Evolutionary conservation across 2,888 invertebrate species (phyloP).

Genomic region (Tinea trinotella): DNA sequence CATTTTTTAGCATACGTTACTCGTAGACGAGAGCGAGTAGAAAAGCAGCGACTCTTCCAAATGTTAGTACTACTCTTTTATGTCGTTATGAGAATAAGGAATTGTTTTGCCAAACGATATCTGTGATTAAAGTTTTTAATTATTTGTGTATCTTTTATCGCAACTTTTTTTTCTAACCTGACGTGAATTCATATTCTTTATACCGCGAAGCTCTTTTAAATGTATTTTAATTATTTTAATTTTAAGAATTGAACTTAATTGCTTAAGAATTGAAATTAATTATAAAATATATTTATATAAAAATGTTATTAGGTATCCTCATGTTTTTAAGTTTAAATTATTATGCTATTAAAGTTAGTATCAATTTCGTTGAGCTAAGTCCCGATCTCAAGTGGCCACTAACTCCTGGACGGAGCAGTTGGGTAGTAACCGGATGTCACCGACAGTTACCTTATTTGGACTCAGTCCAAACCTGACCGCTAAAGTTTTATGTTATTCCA

Average conservation of each 20-base stretch:
- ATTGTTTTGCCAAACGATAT: not conserved
- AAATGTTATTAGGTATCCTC: not conserved
- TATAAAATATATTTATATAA: too few species aligned
- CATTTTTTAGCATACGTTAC: conserved; percentile 71
- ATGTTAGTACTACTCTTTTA: not conserved
- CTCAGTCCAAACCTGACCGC: conserved; percentile 49
- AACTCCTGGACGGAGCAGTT: conserved; percentile 50
- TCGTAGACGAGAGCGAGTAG: conserved; percentile 34
- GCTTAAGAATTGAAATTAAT: too few species aligned
- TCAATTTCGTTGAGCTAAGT: conserved; percentile 8
- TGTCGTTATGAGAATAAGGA: conserved; percentile 6
- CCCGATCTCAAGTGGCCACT: conserved; percentile 33
- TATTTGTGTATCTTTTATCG: not conserved
- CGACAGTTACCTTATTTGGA: conserved; percentile 69
- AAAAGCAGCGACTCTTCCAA: conserved; percentile 11
- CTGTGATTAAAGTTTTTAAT: not conserved
- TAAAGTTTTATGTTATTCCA: conserved; percentile 65
- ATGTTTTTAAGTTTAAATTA: not conserved
- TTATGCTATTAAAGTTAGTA: not conserved
- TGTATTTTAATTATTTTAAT: too few species aligned
- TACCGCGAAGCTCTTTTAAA: too few species aligned
- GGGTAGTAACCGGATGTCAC: conserved; percentile 50
- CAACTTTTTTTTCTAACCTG: too few species aligned
- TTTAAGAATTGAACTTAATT: too few species aligned
- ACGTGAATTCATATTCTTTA: too few species aligned